These are phyloP conservation scores for Penaeus japonicus DNA, from an alignment of 1,140 invertebrate genomes.

Conservation along the genomic window DNA sequence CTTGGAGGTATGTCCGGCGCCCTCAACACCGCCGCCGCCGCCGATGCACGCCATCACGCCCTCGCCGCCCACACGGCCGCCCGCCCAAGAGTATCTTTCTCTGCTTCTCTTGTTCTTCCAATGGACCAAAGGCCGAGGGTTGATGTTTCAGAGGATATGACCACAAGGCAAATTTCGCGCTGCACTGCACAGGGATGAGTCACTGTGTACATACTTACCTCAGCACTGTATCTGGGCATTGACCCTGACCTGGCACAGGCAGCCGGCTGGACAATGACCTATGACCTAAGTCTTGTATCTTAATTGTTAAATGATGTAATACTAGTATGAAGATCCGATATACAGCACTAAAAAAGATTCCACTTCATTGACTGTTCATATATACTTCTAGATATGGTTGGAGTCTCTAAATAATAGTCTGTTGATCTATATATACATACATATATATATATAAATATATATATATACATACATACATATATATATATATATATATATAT, in stretches of 20 bases:
- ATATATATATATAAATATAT: not conserved
- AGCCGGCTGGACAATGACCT: too few relatives aligned
- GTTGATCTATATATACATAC: not conserved
- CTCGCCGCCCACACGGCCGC: not conserved
- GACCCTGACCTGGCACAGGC: too few relatives aligned
- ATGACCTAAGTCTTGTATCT: too few relatives aligned
- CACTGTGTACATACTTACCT: too few relatives aligned
- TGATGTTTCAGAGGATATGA: too few relatives aligned
- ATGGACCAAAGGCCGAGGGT: too few relatives aligned
- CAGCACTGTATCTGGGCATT: too few relatives aligned
- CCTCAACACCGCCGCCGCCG: not conserved
- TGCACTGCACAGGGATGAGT: too few relatives aligned
- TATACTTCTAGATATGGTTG: not conserved
- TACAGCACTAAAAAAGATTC: not conserved
- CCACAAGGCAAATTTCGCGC: too few relatives aligned
- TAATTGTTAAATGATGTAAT: too few relatives aligned
- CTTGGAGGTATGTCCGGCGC: too few relatives aligned
- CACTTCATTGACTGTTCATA: not conserved
- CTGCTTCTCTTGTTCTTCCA: not conserved
- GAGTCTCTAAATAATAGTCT: not conserved
- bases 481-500: not conserved
- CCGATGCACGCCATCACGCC: not conserved
- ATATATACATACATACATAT: not conserved
- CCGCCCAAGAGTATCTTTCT: not conserved
- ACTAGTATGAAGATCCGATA: too few relatives aligned